A percentile compares a stretch with the other conserved stretches of the same genome.
Conservation (phyloP, 2,888 invertebrate species). For the Drosophila diplacantha region DNA sequence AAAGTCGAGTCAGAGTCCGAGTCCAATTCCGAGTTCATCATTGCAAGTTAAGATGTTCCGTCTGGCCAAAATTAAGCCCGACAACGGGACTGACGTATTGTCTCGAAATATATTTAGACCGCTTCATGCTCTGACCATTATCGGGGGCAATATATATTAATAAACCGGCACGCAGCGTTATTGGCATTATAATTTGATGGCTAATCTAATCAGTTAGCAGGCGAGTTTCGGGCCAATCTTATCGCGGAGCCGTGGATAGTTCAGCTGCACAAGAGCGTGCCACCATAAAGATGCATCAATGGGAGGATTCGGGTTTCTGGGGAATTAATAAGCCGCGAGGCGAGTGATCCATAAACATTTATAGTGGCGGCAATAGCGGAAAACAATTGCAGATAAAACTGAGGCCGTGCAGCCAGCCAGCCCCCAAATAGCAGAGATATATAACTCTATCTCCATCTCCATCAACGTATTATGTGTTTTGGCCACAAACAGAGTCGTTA, state of each 20-base stretch:
- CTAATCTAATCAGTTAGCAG: conserved; percentile 34
- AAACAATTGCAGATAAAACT: conserved; percentile 40
- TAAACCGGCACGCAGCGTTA: conserved; percentile 9
- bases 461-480: conserved; percentile 23
- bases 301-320: conserved; percentile 3
- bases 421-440: conserved; percentile 27
- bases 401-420: conserved; percentile 1
- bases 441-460: conserved; percentile 10
- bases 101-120: conserved; percentile 28
- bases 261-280: conserved; percentile 23
- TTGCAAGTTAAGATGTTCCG: conserved; percentile 14
- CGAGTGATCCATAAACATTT: conserved; percentile 38
- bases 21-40: conserved; percentile 2
- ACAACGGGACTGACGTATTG: conserved; percentile 18
- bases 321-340: conserved; percentile 33
- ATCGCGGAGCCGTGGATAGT: conserved; percentile 34
- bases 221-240: conserved; percentile 28
- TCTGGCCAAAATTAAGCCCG: conserved; percentile 20
- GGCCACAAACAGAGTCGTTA: conserved; percentile 39
- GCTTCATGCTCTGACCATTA: conserved; percentile 23
- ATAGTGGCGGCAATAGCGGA: conserved; percentile 36
- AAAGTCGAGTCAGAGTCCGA: not conserved
- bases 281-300: conserved; percentile 37
- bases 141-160: conserved; percentile 13
- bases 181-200: conserved; percentile 43